Conservation (phyloP, 2,113 vertebrate genomes). For the Cnemophilus loriae region DNA sequence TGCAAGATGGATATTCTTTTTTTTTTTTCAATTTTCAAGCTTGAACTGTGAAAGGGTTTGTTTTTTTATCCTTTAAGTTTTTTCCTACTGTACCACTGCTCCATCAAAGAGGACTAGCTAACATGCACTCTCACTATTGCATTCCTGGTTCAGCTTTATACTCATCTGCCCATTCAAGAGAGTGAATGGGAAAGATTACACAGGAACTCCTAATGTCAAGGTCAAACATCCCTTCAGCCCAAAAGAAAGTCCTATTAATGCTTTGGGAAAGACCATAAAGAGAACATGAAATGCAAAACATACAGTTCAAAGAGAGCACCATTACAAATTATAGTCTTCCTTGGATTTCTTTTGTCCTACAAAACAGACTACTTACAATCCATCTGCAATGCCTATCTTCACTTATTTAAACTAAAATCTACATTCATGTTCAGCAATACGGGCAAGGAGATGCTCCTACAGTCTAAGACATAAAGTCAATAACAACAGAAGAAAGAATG, state of each 20-base stretch:
- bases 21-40: not conserved
- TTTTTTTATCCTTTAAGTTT: not conserved
- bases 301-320: not conserved
- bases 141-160: not conserved
- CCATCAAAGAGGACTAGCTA: not conserved
- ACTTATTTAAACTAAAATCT: not conserved
- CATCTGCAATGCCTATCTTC: not conserved
- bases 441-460: not conserved
- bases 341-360: not conserved
- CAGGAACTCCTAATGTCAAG: not conserved
- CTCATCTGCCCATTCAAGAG: not conserved
- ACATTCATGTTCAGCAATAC: not conserved
- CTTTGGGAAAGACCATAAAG: not conserved
- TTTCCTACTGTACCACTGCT: not conserved
- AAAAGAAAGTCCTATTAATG: not conserved
- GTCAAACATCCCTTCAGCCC: not conserved
- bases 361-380: not conserved
- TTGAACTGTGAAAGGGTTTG: not conserved
- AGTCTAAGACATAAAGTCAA: not conserved
- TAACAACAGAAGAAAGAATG: not conserved
- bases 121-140: not conserved
- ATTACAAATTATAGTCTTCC: not conserved
- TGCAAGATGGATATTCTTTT: not conserved
- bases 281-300: not conserved
- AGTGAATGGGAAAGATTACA: not conserved